These are phyloP conservation scores for Bugulina stolonifera DNA, from an alignment of 2,888 invertebrate species.

Conservation along the genomic window DNA sequence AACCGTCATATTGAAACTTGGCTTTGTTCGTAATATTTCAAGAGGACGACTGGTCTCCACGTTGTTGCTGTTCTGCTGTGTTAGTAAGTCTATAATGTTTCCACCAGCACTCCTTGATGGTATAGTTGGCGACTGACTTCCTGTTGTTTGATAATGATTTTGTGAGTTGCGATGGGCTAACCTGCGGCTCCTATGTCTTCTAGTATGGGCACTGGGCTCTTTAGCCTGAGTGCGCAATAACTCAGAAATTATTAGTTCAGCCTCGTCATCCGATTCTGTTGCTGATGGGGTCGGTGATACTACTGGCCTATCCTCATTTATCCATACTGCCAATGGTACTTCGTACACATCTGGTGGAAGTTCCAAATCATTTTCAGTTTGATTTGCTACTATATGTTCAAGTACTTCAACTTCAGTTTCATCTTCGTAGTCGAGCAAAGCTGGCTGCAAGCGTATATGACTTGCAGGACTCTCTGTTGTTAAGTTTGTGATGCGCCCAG, in stretches of 20 bases:
- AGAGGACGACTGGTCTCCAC: background rate
- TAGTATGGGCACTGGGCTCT: background rate
- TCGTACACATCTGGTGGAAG: conserved; percentile 19
- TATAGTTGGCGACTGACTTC: background rate
- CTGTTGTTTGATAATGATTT: background rate
- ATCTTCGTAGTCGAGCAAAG: conserved; percentile 11
- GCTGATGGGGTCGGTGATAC: background rate
- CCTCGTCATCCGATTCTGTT: background rate
- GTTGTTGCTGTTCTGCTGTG: conserved; percentile 9
- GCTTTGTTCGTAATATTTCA: background rate
- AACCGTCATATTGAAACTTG: conserved; percentile 13
- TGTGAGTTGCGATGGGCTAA: background rate
- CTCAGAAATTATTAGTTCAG: conserved; percentile 1
- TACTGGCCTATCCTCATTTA: background rate
- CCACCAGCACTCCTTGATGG: background rate
- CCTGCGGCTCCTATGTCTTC: background rate
- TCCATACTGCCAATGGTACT: background rate
- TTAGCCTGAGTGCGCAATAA: background rate
- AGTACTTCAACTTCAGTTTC: background rate
- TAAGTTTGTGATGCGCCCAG: background rate
- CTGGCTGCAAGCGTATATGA: background rate
- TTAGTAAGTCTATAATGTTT: background rate
- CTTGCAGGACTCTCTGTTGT: background rate
- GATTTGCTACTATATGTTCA: background rate
- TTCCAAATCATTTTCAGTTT: background rate